Conservation (phyloP, 2,113 vertebrate species). For the Daboia siamensis region DNA sequence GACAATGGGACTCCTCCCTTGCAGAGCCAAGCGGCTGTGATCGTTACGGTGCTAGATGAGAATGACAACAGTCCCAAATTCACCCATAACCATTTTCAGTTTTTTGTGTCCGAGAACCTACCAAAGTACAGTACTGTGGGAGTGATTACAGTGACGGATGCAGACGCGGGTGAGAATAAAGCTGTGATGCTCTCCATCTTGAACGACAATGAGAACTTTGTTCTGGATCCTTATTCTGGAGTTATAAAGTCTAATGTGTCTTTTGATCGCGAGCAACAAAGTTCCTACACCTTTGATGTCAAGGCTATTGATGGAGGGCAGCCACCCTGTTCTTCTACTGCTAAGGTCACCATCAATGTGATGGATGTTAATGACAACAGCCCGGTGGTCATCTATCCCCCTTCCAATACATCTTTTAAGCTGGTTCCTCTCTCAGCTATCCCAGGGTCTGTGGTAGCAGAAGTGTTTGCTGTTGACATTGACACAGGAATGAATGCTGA, state of each 20-base stretch:
- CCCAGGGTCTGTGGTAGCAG: constrained; percentile 92
- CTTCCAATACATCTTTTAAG: constrained; percentile 97
- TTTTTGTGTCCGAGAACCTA: constrained; percentile 98
- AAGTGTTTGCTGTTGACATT: constrained; percentile 96
- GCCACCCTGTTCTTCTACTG: constrained; percentile 90
- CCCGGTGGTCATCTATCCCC: constrained; percentile 91
- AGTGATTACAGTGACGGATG: constrained; percentile 96
- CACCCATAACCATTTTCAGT: constrained; percentile 98
- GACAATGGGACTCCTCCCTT: constrained; percentile 96
- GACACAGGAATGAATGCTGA: constrained; percentile 98
- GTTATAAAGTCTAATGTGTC: constrained; percentile 98
- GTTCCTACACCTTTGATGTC: constrained; percentile 97
- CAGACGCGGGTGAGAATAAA: constrained; percentile 93
- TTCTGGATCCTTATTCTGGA: constrained; percentile 91
- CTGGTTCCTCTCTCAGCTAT: constrained; percentile 95
- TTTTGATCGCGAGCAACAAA: constrained; percentile 96
- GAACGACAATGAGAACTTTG: constrained; percentile 96
- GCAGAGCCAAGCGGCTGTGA: constrained; percentile 94
- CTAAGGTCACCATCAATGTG: constrained; percentile 98
- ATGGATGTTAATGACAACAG: constrained; percentile 98
- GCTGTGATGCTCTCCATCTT: constrained; percentile 93
- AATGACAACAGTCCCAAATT: constrained; percentile 99
- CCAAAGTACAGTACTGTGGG: constrained; percentile 98
- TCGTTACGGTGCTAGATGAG: constrained; percentile 95
- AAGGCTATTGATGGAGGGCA: constrained; percentile 92